Conservation (phyloP, 2,797 vertebrate genomes). For the Notamacropus eugenii region DNA sequence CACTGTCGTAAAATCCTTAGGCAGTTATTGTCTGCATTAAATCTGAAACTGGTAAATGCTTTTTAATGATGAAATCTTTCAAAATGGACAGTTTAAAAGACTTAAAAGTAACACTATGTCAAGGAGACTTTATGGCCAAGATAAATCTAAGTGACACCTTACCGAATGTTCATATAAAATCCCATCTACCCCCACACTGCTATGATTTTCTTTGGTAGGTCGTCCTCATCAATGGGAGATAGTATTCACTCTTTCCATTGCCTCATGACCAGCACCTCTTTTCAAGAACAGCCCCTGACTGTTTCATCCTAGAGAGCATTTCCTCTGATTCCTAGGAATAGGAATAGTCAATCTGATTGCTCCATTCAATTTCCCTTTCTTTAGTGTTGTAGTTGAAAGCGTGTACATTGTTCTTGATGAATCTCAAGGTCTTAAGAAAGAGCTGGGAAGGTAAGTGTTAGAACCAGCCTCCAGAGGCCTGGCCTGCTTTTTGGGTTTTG, state of each 20-base stretch:
- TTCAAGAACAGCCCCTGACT: slow-evolving; percentile 29
- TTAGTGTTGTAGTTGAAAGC: slow-evolving; percentile 23
- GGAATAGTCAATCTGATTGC: slow-evolving; percentile 35
- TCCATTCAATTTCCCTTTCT: slow-evolving; percentile 26
- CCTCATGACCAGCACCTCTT: slow-evolving; percentile 34
- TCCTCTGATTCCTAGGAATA: slow-evolving; percentile 20
- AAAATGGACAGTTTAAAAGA: slow-evolving; percentile 54
- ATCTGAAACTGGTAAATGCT: slow-evolving; percentile 53
- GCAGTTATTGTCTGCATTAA: slow-evolving; percentile 53
- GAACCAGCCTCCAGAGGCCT: not conserved
- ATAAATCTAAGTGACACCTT: slow-evolving; percentile 46
- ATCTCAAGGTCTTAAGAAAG: slow-evolving; percentile 3
- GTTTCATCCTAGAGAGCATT: slow-evolving; percentile 23
- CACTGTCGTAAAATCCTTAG: slow-evolving; percentile 44
- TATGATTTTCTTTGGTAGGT: not conserved
- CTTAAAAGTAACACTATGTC: slow-evolving; percentile 57
- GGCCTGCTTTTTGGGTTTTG: not conserved
- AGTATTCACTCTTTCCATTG: slow-evolving; percentile 40
- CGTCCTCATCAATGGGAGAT: not conserved
- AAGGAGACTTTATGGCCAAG: slow-evolving; percentile 55
- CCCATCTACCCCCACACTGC: slow-evolving; percentile 3
- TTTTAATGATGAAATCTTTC: slow-evolving; percentile 71
- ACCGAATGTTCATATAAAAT: slow-evolving; percentile 51
- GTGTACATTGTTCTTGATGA: slow-evolving; percentile 37
- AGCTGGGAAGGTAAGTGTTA: not conserved